Conservation (phyloP, 1,140 invertebrate species). For the Cepaea nemoralis region DNA sequence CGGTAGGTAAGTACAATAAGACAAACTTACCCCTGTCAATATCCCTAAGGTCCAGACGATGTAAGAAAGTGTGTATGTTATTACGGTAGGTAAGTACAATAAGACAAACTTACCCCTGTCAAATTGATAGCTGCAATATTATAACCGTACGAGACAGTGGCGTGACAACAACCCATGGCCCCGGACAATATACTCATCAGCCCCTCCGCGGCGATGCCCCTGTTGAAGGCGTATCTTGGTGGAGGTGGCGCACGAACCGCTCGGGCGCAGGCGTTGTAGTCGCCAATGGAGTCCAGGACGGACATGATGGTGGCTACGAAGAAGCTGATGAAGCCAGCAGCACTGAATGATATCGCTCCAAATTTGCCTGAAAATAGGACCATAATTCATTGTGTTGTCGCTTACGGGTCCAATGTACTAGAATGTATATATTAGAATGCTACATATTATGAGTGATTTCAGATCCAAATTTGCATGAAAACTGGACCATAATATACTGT, state of each 20-base stretch:
- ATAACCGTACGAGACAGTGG: conserved; percentile 86
- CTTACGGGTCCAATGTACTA: too few species aligned
- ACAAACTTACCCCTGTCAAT: too few species aligned
- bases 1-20: too few species aligned
- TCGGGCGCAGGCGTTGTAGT: conserved; percentile 63
- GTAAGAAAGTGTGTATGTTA: too few species aligned
- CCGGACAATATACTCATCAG: conserved; percentile 85
- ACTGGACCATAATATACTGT: too few species aligned
- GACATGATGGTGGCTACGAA: conserved; percentile 58
- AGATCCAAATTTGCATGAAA: too few species aligned
- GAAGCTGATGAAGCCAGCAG: conserved; percentile 54
- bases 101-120: conserved; percentile 70
- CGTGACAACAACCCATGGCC: conserved; percentile 84
- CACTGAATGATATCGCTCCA: conserved; percentile 44
- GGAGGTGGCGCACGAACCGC: conserved; percentile 53
- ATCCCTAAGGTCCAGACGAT: too few species aligned
- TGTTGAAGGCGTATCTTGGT: conserved; percentile 57
- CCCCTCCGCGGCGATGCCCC: conserved; percentile 83
- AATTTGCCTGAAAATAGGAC: too few species aligned
- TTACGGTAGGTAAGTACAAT: too few species aligned
- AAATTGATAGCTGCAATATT: conserved; percentile 88
- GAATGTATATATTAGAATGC: too few species aligned
- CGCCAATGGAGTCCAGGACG: conserved; percentile 66
- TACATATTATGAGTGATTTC: too few species aligned
- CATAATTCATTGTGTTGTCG: too few species aligned